These are phyloP conservation scores for Odontophorus gujanensis DNA, from an alignment of 2,113 vertebrate species.

Conservation along the genomic window DNA sequence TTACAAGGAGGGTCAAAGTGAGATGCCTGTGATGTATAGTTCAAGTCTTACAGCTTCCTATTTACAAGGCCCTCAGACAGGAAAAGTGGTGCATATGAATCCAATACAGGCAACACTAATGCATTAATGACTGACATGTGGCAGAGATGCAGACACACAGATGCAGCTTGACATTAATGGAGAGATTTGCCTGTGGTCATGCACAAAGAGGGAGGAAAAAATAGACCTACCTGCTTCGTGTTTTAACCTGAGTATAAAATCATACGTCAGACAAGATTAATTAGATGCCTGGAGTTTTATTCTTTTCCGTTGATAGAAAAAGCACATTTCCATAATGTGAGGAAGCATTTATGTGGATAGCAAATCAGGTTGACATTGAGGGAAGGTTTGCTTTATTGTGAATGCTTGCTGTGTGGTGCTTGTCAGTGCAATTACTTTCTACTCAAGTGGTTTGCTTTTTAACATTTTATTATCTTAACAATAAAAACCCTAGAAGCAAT, in stretches of 20 bases:
- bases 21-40: constrained; percentile 54
- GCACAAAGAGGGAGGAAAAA: not conserved
- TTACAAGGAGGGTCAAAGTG: constrained; percentile 66
- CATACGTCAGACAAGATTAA: constrained; percentile 91
- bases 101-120: constrained; percentile 81
- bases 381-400: constrained; percentile 79
- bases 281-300: constrained; percentile 83
- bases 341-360: constrained; percentile 77
- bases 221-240: constrained; percentile 70
- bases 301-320: constrained; percentile 78
- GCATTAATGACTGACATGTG: constrained; percentile 89
- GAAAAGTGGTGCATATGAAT: constrained; percentile 80
- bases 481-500: constrained; percentile 90
- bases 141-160: constrained; percentile 81
- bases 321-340: constrained; percentile 83
- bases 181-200: constrained; percentile 91
- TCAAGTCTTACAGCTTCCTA: constrained; percentile 32
- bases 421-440: constrained; percentile 84
- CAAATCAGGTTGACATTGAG: constrained; percentile 80
- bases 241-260: constrained; percentile 84
- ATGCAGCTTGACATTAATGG: constrained; percentile 95
- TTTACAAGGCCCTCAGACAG: constrained; percentile 72
- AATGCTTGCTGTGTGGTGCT: constrained; percentile 75
- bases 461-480: constrained; percentile 88
- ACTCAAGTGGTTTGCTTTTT: constrained; percentile 84